Percentiles rank a stretch among this genome's conserved stretches.
These are phyloP conservation scores for Caerostris darwini DNA, from an alignment of 1,140 invertebrate genomes.

Conservation along the genomic window DNA sequence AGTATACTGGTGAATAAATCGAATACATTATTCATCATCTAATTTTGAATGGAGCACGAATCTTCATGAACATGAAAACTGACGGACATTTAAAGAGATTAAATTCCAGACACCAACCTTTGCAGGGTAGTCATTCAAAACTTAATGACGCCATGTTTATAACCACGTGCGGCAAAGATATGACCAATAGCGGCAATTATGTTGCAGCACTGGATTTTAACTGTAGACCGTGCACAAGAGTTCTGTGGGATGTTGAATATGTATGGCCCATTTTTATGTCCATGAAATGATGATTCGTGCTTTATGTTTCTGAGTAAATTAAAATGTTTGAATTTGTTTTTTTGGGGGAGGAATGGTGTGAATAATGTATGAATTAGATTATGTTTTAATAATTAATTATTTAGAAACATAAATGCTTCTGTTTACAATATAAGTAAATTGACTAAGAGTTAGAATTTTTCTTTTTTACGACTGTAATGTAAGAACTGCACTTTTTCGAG, in stretches of 20 bases:
- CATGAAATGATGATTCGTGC: neutral
- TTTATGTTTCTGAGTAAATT: neutral
- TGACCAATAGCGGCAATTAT: neutral
- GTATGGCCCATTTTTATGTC: neutral
- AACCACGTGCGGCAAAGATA: neutral
- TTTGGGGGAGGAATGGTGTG: no score
- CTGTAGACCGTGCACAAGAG: neutral
- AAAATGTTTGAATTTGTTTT: no score
- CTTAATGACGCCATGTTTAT: neutral
- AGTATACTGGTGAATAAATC: neutral
- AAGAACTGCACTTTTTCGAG: no score
- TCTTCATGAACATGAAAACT: constrained; percentile 25
- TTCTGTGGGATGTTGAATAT: neutral
- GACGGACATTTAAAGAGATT: constrained; percentile 45
- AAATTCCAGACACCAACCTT: neutral
- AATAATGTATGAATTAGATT: no score
- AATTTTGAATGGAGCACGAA: constrained; percentile 1
- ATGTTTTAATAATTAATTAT: no score
- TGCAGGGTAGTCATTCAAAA: neutral
- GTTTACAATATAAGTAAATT: no score
- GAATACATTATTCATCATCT: constrained; percentile 42
- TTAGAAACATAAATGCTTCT: no score
- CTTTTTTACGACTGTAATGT: no score
- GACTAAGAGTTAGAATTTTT: no score
- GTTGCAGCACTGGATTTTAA: neutral